Conservation (phyloP, 1,140 invertebrate species). For the Lepidurus couesii region DNA sequence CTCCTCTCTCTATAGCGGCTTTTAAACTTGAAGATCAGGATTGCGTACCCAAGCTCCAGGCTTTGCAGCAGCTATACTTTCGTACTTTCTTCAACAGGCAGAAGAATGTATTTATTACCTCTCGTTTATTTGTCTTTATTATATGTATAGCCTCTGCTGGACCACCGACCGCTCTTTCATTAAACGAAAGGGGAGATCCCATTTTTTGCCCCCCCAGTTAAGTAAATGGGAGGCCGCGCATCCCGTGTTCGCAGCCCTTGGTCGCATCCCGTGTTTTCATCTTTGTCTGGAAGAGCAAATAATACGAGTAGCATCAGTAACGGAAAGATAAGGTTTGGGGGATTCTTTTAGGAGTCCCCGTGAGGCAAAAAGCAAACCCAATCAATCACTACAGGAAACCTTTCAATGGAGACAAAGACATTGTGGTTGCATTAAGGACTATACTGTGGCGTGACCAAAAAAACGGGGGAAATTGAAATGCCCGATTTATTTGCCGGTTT, state of each 20-base stretch:
- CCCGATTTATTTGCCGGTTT: neutral
- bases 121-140: too few relatives aligned
- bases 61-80: too few relatives aligned
- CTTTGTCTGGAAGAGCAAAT: neutral
- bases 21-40: too few relatives aligned
- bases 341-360: neutral
- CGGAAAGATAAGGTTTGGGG: neutral
- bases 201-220: too few relatives aligned
- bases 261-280: neutral
- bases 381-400: neutral
- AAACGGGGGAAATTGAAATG: neutral
- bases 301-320: neutral
- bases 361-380: neutral
- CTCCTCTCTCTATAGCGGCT: too few relatives aligned
- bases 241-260: neutral
- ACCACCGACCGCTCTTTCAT: too few relatives aligned
- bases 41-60: too few relatives aligned
- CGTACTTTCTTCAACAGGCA: too few relatives aligned
- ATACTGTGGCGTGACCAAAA: neutral
- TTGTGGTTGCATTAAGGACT: neutral
- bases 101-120: too few relatives aligned
- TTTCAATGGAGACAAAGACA: constrained; percentile 1
- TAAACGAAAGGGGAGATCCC: too few relatives aligned
- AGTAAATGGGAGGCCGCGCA: too few relatives aligned
- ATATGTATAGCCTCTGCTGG: too few relatives aligned